Percentiles rank a stretch among this genome's conserved stretches.
These are phyloP conservation scores for Gallinago undulata DNA, from an alignment of 2,113 vertebrate genomes.

Conservation along the genomic window DNA sequence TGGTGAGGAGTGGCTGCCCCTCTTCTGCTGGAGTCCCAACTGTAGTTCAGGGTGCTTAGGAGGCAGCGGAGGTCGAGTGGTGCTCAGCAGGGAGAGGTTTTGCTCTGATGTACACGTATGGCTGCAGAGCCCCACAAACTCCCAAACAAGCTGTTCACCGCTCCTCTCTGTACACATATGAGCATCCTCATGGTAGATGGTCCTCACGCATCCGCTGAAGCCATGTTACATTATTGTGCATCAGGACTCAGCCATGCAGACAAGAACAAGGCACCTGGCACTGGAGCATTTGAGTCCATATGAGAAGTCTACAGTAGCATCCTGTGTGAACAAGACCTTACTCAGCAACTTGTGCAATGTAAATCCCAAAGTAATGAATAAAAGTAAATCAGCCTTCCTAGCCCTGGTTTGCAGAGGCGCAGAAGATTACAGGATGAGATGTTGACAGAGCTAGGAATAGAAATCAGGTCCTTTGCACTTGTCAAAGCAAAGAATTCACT, in stretches of 20 bases:
- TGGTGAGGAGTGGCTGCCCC: background rate
- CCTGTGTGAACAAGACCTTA: background rate
- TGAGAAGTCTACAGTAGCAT: background rate
- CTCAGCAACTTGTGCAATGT: background rate
- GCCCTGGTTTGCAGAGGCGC: background rate
- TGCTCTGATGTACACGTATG: accelerated
- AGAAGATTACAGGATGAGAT: background rate
- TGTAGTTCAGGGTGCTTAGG: background rate
- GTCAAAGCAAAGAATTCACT: background rate
- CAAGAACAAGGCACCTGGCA: background rate
- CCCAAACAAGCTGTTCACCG: background rate
- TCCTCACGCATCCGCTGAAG: background rate
- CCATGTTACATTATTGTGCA: background rate
- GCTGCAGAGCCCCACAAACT: background rate
- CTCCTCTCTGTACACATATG: background rate
- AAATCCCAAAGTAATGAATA: background rate
- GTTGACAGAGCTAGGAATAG: conserved; percentile 25
- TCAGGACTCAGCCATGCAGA: background rate
- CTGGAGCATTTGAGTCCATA: background rate
- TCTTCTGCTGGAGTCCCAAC: background rate
- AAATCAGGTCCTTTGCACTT: background rate
- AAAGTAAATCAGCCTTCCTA: conserved; percentile 17
- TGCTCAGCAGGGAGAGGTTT: background rate
- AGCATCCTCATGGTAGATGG: background rate
- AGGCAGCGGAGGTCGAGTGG: accelerated